Base-by-base conservation (phyloP, 2,113 vertebrate genomes). In the Sinocyclocheilus anophthalmus region DNA sequence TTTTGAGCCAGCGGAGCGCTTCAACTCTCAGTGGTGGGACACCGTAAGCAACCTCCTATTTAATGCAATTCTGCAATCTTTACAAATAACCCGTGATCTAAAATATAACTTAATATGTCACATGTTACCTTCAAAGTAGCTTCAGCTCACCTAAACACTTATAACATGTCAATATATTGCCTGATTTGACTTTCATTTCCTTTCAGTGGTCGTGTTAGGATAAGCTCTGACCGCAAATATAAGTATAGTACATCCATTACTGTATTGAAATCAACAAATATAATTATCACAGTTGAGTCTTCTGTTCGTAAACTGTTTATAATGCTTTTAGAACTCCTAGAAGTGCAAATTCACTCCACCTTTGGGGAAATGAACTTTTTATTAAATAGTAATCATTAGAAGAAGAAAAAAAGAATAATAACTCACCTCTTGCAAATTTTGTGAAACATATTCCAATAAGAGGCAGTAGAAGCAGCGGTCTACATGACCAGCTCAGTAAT, bases 361-460 rank as follows among this genome's bases (percentile, higher is more conserved):
- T 45, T 11, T 63, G 33, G 1, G 20, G 26, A 80, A 63, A 81
- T 4, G 2, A 45, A 63, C 22, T 65, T 80, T 13, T 30, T 33
- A 59, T 39, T 24, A 20, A 10, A 45, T 16, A 20, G 69, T 50
- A 14, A 33, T 50, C 0, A 45, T 45, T 45, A 16, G 63, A 16
- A 30, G 26, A 30, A n/a, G n/a, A 30, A 30, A 63, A 67, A 45
- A 42, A 14, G 8, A 45, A 45, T 16, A 45, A 1, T 65, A 50
- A 82, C 80, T 82, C 61, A 82, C 80, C 61, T 4, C 16, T 82
- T 82, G 16, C 42, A 26, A 33, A 50, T 20, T 12, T 67, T 7
- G 80, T 63, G 24, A 50, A 82, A 50, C 63, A 82, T 30, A 69
- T 63, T 53, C 80, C 63, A 48, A 82, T 4, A 22, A 82, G 63